Evolutionary conservation across 2,888 invertebrate species (phyloP), one percentile per base, ranked within the genome.

Genomic region (Polydrusus cervinus): DNA sequence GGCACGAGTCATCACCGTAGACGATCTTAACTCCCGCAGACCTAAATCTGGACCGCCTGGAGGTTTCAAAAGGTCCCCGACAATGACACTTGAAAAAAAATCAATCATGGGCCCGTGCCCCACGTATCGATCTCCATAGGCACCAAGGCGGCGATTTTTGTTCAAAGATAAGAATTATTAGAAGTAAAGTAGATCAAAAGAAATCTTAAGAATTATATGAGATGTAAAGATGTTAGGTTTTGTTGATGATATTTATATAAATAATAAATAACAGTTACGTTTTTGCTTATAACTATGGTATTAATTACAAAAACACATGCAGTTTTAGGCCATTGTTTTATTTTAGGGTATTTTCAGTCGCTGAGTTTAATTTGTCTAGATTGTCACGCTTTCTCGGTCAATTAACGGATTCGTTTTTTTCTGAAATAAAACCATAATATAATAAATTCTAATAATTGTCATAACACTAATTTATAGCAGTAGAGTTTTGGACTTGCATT

Each of bases 61-160:
- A 71, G 76, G 68, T 61, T 51, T 74, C 76, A 79, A 80, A 82
- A 78, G 78, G 18, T 72, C 62, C 66, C 82, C 82, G 82, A 81
- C 82, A 80, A 81, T 82, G 82, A 82, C 81, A 79, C 76, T 78
- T 78, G 73, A 78, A 81, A 82, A n/a, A 82, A 81, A 81, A 78
- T 80, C 79, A 81, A 80, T 81, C 80, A 80, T 66, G 71, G 51
- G 64, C 65, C 67, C 71, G 73, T 79, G 74, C 79, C 80, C 76
- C 79, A 78, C 80, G 71, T 78, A 75, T 72, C 68, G 75, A 73
- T 67, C 73, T 61, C 73, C 62, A 53, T 69, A 34, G 72, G 60
- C n/a, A 30, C 49, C 47, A 10, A 47, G 57, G 11, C 72, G 72
- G 66, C 20, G 66, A 72, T 72, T 18, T 65, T 49, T 51, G 18